Conservation (phyloP, 2,888 invertebrate species). For the Tiliacea citrago region DNA sequence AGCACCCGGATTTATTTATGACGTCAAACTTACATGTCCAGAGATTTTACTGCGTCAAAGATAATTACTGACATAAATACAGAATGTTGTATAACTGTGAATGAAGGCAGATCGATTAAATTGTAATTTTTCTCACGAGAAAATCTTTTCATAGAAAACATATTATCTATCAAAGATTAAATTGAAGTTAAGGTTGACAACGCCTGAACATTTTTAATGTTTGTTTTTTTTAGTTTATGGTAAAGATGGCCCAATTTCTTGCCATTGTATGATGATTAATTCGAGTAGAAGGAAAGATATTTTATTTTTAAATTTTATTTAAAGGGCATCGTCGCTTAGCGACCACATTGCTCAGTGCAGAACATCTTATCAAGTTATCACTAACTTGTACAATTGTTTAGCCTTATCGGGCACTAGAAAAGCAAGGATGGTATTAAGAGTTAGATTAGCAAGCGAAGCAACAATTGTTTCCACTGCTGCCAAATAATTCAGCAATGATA, state of each 20-base stretch:
- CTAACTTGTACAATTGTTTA: too few species aligned
- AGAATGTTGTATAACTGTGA: slow-evolving; percentile 32
- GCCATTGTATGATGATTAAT: background rate
- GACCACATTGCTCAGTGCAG: too few species aligned
- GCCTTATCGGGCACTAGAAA: too few species aligned
- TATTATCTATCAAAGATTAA: background rate
- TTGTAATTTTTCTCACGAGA: slow-evolving; percentile 14
- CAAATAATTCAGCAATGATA: slow-evolving; percentile 53
- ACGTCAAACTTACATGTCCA: slow-evolving; percentile 48
- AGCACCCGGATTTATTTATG: slow-evolving; percentile 54
- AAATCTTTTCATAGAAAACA: background rate
- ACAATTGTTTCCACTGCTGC: slow-evolving; percentile 41
- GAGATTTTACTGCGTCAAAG: slow-evolving; percentile 37
- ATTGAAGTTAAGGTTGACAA: background rate
- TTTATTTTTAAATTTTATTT: too few species aligned
- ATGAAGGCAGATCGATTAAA: background rate
- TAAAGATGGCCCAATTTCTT: background rate
- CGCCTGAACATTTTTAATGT: background rate
- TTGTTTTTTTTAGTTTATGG: background rate
- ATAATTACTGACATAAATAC: slow-evolving; percentile 25
- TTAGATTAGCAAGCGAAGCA: slow-evolving; percentile 16
- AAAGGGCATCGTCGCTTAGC: too few species aligned
- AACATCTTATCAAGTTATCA: too few species aligned
- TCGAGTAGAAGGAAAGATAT: background rate
- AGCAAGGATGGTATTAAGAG: too few species aligned